phyloP scores from a whole-genome alignment of 1,140 invertebrate genomes.

The Pachypeltis micranthus region DNA sequence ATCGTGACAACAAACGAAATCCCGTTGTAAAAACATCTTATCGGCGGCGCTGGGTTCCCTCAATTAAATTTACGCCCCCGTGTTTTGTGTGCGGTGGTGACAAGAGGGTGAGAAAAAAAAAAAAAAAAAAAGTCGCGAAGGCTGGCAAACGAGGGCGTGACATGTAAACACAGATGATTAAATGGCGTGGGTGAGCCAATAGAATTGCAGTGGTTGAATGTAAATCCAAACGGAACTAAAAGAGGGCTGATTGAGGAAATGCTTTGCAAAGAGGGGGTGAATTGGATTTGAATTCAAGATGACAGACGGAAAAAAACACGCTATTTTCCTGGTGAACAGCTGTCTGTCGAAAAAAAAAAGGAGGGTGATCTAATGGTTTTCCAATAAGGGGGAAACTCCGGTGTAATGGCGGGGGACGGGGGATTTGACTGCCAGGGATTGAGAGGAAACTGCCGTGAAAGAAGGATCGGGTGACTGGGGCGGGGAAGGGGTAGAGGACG shows the following conservation, averaged over 20 bases:
- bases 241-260: slow-evolving; percentile 14
- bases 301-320: slow-evolving; percentile 16
- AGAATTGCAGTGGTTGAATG: slow-evolving; percentile 11
- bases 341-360: slow-evolving; percentile 8
- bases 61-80: not conserved
- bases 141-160: not conserved
- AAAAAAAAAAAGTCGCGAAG: not conserved
- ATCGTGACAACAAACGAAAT: too few species aligned
- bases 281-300: slow-evolving; percentile 16
- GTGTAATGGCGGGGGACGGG: not conserved
- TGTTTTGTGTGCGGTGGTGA: too few species aligned
- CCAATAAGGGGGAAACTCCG: slow-evolving; percentile 7
- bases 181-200: slow-evolving; percentile 6
- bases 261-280: slow-evolving; percentile 5
- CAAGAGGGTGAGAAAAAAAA: not conserved
- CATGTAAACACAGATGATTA: slow-evolving; percentile 9
- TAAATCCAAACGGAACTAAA: slow-evolving; percentile 7
- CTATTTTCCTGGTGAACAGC: slow-evolving; percentile 15
- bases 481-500: not conserved
- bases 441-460: not conserved
- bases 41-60: not conserved
- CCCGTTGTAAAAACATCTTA: too few species aligned
- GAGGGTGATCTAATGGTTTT: slow-evolving; percentile 14
- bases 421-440: not conserved
- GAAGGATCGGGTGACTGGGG: not conserved